Percentiles rank a stretch among this genome's conserved stretches.
Conservation (phyloP, 2,797 vertebrate genomes). For the Lateolabrax maculatus region DNA sequence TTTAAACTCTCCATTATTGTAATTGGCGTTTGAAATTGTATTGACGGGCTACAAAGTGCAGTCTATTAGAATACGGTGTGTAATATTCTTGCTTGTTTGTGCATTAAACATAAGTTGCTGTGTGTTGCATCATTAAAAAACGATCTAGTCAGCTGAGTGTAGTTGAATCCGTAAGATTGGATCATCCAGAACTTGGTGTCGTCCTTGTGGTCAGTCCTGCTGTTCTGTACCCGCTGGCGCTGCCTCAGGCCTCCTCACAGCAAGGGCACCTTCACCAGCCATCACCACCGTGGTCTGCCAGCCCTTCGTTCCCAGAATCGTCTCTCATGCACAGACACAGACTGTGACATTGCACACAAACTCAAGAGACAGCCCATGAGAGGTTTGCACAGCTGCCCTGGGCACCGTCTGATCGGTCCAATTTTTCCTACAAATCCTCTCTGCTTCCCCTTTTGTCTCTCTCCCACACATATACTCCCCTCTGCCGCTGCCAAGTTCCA, state of each 20-base stretch:
- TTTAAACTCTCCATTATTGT: neutral
- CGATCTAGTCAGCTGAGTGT: constrained; percentile 13
- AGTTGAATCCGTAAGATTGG: constrained; percentile 28
- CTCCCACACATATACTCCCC: constrained; percentile 45
- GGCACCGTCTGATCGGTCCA: constrained; percentile 55
- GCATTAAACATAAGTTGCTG: neutral
- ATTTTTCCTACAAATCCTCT: constrained; percentile 63
- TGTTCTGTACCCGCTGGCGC: constrained; percentile 55
- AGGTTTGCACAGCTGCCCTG: constrained; percentile 70
- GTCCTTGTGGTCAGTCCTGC: constrained; percentile 39
- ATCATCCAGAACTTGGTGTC: constrained; percentile 39
- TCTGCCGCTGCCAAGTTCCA: constrained; percentile 54
- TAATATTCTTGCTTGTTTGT: neutral
- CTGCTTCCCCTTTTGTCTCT: constrained; percentile 44
- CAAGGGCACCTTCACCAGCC: constrained; percentile 71
- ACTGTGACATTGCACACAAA: constrained; percentile 45
- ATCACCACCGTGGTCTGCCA: constrained; percentile 50
- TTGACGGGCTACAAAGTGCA: neutral
- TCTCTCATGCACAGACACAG: constrained; percentile 59
- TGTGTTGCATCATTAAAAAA: constrained; percentile 23
- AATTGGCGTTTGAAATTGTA: too few relatives aligned
- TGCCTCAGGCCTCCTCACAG: constrained; percentile 54
- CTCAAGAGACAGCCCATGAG: constrained; percentile 60
- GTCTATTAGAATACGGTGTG: neutral
- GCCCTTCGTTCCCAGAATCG: constrained; percentile 57